phyloP scores from a whole-genome alignment of 2,888 invertebrate species.

The Nyleta sp. region DNA sequence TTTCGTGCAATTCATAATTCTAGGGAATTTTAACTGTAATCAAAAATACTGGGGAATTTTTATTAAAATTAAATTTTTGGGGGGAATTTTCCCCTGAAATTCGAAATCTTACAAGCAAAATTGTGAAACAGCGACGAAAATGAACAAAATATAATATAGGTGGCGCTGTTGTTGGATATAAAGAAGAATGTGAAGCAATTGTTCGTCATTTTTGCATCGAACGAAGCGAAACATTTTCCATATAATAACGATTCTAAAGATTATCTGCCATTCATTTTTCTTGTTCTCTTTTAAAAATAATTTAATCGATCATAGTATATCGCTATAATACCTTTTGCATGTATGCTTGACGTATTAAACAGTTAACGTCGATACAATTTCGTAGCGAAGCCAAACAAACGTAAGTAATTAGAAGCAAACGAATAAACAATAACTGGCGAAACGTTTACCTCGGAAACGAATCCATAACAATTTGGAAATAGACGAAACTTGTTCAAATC shows the following conservation, averaged over 20 bases:
- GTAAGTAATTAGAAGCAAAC: neutral
- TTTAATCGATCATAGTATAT: neutral
- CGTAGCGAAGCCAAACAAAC: neutral
- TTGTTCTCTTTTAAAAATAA: slow-evolving; percentile 2
- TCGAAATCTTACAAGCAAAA: no score
- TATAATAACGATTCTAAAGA: neutral
- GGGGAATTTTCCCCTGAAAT: no score
- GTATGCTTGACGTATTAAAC: neutral
- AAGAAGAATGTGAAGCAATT: neutral
- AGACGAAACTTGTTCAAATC: neutral
- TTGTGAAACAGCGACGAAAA: no score
- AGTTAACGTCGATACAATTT: neutral
- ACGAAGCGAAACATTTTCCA: no score
- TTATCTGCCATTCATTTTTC: neutral
- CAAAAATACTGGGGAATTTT: no score
- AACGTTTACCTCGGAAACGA: neutral
- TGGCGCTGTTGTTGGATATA: no score
- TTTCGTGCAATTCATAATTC: no score
- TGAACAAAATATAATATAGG: no score
- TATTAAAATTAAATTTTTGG: no score
- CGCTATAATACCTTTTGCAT: neutral
- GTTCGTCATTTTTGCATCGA: neutral
- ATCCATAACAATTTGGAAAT: neutral
- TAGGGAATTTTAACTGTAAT: no score
- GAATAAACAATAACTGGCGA: neutral